Percentiles rank a stretch among this genome's conserved stretches.
Evolutionary conservation across 2,113 vertebrate species (phyloP).

Genomic region (Hiodon tergisus): DNA sequence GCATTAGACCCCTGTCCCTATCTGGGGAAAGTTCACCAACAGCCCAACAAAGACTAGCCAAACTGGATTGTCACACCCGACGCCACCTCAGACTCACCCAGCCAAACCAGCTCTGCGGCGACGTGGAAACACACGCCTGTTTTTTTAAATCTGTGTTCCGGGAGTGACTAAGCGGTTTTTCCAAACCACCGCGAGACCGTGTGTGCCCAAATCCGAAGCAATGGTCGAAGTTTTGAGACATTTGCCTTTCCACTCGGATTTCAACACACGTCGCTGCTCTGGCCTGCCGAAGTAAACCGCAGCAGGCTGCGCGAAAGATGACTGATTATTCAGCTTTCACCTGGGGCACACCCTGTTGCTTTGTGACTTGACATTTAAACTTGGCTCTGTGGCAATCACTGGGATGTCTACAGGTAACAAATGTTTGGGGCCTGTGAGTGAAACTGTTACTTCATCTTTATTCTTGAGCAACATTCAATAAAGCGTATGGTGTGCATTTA

Average conservation of each 20-base stretch:
- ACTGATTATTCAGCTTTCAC: conserved; percentile 29
- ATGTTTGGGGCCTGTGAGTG: background rate
- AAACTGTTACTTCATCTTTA: conserved; percentile 43
- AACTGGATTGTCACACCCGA: conserved; percentile 42
- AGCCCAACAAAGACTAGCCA: conserved; percentile 47
- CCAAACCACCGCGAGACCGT: too few relatives aligned
- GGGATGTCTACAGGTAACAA: background rate
- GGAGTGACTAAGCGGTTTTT: background rate
- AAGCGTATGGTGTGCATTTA: too few relatives aligned
- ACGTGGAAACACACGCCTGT: background rate
- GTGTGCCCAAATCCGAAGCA: too few relatives aligned
- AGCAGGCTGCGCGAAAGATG: conserved; percentile 24
- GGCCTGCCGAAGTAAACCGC: conserved; percentile 7
- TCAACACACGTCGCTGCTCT: background rate
- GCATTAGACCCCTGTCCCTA: background rate
- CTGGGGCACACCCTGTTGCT: conserved; percentile 40
- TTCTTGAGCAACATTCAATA: too few relatives aligned
- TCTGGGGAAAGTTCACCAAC: conserved; percentile 28
- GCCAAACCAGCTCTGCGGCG: conserved; percentile 21
- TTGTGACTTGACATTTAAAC: conserved; percentile 31
- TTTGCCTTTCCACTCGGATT: background rate
- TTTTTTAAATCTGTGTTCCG: too few relatives aligned
- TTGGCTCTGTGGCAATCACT: conserved; percentile 20
- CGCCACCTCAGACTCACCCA: conserved; percentile 25
- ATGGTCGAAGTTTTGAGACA: too few relatives aligned